phyloP scores from a whole-genome alignment of 2,888 invertebrate species.

The Nowickia ferox region DNA sequence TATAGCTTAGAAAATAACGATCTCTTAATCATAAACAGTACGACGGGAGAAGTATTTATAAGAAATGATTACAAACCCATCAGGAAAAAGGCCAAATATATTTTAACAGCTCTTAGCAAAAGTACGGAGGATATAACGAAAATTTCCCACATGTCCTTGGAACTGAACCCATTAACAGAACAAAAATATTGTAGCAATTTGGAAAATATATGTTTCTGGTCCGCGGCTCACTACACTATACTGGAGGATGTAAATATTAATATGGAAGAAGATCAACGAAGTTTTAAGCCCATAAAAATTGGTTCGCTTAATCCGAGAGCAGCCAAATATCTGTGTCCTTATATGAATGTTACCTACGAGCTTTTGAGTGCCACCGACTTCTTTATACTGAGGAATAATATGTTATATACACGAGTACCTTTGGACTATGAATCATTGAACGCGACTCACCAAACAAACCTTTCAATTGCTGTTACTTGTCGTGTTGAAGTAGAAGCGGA shows the following conservation, averaged over 20 bases:
- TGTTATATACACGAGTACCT: constrained; percentile 82
- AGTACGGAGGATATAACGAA: constrained; percentile 67
- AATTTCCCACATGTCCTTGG: constrained; percentile 79
- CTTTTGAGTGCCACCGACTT: constrained; percentile 79
- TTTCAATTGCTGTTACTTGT: constrained; percentile 81
- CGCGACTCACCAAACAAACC: constrained; percentile 78
- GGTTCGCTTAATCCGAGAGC: constrained; percentile 83
- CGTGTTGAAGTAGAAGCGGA: constrained; percentile 79
- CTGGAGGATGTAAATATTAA: constrained; percentile 76
- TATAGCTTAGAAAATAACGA: constrained; percentile 80
- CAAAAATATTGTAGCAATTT: constrained; percentile 78
- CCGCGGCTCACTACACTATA: constrained; percentile 78
- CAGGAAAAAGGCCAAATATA: constrained; percentile 75
- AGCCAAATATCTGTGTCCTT: constrained; percentile 84
- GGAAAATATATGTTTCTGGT: constrained; percentile 82
- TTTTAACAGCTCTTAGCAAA: constrained; percentile 78
- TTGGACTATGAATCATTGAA: constrained; percentile 84
- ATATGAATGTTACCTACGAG: constrained; percentile 84
- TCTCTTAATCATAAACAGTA: constrained; percentile 78
- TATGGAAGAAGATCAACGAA: constrained; percentile 23
- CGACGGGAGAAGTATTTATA: constrained; percentile 81
- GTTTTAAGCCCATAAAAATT: constrained; percentile 78
- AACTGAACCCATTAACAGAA: constrained; percentile 77
- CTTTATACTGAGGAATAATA: constrained; percentile 82
- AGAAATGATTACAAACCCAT: constrained; percentile 77